phyloP scores from a whole-genome alignment of 1,140 invertebrate species.

The Ladona fulva region DNA sequence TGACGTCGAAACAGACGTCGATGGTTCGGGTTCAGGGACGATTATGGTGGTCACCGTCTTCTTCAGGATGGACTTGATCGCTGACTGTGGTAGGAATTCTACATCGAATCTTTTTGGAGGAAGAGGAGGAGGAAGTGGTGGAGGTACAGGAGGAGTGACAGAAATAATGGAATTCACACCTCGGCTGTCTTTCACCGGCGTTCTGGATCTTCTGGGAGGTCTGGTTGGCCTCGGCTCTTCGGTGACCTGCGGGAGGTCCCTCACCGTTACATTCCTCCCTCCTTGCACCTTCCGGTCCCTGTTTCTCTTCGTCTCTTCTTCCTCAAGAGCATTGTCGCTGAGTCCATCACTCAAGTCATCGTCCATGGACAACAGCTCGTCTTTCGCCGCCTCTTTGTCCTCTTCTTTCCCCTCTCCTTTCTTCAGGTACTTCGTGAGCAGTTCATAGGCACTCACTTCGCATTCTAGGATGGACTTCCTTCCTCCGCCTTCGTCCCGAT shows the following conservation, averaged over 20 bases:
- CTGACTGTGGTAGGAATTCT: neutral
- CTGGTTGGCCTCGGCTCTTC: neutral
- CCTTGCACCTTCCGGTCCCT: neutral
- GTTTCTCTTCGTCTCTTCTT: neutral
- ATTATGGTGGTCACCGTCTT: constrained; percentile 39
- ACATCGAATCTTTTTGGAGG: neutral
- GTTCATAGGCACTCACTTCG: constrained; percentile 74
- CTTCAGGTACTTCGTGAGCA: constrained; percentile 45
- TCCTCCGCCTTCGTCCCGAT: constrained; percentile 27
- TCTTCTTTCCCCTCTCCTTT: constrained; percentile 23
- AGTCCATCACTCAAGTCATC: constrained; percentile 35
- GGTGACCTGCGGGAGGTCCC: neutral
- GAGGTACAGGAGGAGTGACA: neutral
- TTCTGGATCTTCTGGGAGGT: neutral
- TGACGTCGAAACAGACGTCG: constrained; percentile 21
- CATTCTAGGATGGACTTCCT: constrained; percentile 69
- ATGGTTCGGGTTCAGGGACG: constrained; percentile 29
- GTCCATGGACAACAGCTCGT: constrained; percentile 20
- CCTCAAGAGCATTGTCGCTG: constrained; percentile 42
- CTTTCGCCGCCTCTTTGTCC: constrained; percentile 20
- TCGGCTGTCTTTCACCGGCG: neutral
- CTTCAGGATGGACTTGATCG: constrained; percentile 56
- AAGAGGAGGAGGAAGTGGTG: neutral
- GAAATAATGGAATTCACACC: neutral
- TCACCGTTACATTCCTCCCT: neutral